Conservation (phyloP, 2,113 vertebrate genomes). For the Psilopogon haemacephalus region DNA sequence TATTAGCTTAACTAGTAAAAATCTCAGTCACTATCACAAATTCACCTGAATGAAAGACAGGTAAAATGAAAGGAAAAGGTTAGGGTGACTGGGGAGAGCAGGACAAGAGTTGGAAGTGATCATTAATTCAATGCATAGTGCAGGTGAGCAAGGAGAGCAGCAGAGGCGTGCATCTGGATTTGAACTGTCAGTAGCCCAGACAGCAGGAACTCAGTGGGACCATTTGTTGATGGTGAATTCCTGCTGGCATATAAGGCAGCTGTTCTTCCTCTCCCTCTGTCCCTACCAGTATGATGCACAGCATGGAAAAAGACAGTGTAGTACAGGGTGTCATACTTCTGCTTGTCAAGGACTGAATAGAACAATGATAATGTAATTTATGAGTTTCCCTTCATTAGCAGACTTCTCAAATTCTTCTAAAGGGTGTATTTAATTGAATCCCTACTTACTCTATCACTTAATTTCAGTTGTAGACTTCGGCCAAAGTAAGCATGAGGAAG, state of each 20-base stretch:
- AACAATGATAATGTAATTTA: not conserved
- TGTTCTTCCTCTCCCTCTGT: not conserved
- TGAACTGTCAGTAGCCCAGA: not conserved
- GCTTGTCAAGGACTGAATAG: not conserved
- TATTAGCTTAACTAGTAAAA: not conserved
- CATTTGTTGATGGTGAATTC: not conserved
- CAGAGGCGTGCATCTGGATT: not conserved
- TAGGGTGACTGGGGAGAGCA: not conserved
- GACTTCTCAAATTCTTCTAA: not conserved
- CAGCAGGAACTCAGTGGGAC: not conserved
- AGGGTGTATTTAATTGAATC: not conserved
- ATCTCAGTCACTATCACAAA: not conserved
- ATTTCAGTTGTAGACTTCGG: not conserved
- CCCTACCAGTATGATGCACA: not conserved
- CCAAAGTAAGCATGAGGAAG: not conserved
- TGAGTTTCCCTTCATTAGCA: not conserved
- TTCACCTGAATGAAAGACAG: not conserved
- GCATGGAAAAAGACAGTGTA: not conserved
- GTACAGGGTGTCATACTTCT: not conserved
- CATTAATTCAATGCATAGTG: not conserved
- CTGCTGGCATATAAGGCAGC: not conserved
- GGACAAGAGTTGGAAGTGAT: not conserved
- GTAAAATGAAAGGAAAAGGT: not conserved
- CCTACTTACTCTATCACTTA: not conserved
- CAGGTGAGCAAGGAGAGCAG: not conserved